phyloP scores from a whole-genome alignment of 2,888 invertebrate genomes.

The Eilema depressum region DNA sequence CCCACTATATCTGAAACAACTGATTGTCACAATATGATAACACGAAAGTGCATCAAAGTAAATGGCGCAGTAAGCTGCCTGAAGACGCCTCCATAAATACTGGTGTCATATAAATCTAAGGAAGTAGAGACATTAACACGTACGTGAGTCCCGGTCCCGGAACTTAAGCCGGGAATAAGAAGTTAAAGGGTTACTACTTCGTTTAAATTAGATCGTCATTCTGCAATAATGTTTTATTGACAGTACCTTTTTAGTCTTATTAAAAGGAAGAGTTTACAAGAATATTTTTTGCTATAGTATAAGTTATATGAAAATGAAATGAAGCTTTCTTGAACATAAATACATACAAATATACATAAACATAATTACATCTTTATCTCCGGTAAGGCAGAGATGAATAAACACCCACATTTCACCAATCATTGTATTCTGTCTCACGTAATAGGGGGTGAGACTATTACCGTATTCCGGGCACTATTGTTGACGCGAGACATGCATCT shows the following conservation, averaged over 20 bases:
- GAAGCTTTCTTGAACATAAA: too few species aligned
- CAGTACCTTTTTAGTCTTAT: slow-evolving; percentile 1
- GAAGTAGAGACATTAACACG: slow-evolving; percentile 69
- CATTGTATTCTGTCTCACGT: too few species aligned
- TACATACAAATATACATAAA: too few species aligned
- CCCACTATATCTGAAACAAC: neutral
- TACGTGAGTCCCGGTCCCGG: slow-evolving; percentile 67
- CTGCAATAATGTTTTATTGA: slow-evolving; percentile 20
- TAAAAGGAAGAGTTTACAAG: neutral
- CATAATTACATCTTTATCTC: too few species aligned
- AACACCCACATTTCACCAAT: too few species aligned
- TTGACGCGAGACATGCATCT: too few species aligned
- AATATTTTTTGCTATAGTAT: neutral
- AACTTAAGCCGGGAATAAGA: slow-evolving; percentile 73
- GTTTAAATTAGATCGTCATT: slow-evolving; percentile 63
- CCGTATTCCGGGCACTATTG: too few species aligned
- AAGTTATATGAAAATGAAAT: neutral
- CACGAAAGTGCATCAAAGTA: slow-evolving; percentile 40
- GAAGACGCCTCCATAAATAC: slow-evolving; percentile 68
- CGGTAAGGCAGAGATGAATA: too few species aligned
- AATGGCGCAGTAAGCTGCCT: slow-evolving; percentile 34
- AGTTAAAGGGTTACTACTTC: slow-evolving; percentile 67
- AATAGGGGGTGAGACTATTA: too few species aligned
- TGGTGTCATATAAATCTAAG: slow-evolving; percentile 69
- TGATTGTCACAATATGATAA: slow-evolving; percentile 1